These are phyloP conservation scores for Barnardius zonarius DNA, from an alignment of 2,113 vertebrate species.

Conservation along the genomic window DNA sequence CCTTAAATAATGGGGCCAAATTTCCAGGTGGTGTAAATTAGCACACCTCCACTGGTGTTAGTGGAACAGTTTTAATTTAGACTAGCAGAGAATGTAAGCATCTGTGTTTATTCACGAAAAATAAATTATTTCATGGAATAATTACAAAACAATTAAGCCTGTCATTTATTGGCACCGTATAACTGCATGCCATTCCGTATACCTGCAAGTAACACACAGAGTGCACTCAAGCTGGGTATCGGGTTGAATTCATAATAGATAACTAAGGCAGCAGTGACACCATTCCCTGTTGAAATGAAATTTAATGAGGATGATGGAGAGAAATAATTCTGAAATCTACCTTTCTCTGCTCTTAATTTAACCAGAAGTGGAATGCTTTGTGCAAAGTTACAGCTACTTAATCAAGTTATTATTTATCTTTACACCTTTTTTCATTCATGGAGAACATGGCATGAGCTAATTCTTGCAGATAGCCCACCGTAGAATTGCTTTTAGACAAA, in stretches of 20 bases:
- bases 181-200: not conserved
- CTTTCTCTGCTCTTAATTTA: conserved; percentile 66
- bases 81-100: not conserved
- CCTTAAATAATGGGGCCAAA: conserved; percentile 42
- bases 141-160: conserved; percentile 58
- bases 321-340: conserved; percentile 61
- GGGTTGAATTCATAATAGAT: conserved; percentile 37
- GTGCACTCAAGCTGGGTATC: not conserved
- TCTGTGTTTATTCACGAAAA: conserved; percentile 63
- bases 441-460: not conserved
- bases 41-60: not conserved
- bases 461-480: not conserved
- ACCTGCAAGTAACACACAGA: conserved; percentile 7
- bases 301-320: conserved; percentile 72
- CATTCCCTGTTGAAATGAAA: conserved; percentile 68
- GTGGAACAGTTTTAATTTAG: not conserved
- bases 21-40: conserved; percentile 32
- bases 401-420: conserved; percentile 32
- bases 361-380: conserved; percentile 40
- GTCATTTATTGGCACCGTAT: conserved; percentile 16
- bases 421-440: not conserved
- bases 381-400: conserved; percentile 53
- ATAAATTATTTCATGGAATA: conserved; percentile 44
- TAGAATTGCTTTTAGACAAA: conserved; percentile 18
- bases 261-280: conserved; percentile 52